phyloP scores from a whole-genome alignment of 1,140 invertebrate genomes.

The Anthonomus grandis region DNA sequence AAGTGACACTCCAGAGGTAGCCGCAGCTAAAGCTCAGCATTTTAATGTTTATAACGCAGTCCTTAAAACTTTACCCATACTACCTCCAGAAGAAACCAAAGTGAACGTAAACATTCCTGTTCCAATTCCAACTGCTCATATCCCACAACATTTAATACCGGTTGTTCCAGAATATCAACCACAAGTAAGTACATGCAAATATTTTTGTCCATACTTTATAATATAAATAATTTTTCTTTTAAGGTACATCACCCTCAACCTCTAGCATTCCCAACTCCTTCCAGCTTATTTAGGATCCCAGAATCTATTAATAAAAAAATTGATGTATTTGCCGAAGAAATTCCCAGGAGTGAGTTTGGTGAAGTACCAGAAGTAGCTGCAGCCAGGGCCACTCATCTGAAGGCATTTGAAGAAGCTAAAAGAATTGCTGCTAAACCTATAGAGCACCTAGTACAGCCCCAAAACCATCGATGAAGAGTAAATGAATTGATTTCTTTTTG shows the following conservation, averaged over 20 bases:
- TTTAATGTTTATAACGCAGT: constrained; percentile 6
- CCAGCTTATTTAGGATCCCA: no score
- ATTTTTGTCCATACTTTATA: no score
- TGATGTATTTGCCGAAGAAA: constrained; percentile 28
- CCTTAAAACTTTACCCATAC: constrained; percentile 12
- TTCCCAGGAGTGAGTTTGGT: constrained; percentile 18
- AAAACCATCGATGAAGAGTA: not conserved
- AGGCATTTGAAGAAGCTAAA: constrained; percentile 16
- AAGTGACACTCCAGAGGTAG: constrained; percentile 31
- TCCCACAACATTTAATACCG: not conserved
- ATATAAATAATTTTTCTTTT: no score
- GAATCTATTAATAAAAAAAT: no score
- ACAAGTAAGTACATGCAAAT: not conserved
- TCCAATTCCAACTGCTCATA: not conserved
- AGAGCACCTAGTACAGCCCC: not conserved
- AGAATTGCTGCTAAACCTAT: not conserved
- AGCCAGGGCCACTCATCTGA: constrained; percentile 26
- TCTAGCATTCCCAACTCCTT: not conserved
- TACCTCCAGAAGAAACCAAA: constrained; percentile 22
- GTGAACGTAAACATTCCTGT: not conserved
- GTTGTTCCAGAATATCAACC: not conserved
- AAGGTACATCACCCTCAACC: not conserved
- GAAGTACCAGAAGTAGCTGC: constrained; percentile 30
- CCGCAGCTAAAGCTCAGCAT: constrained; percentile 23
- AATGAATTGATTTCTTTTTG: no score